Conservation (phyloP, 2,888 invertebrate species). For the Camponotus fellah region DNA sequence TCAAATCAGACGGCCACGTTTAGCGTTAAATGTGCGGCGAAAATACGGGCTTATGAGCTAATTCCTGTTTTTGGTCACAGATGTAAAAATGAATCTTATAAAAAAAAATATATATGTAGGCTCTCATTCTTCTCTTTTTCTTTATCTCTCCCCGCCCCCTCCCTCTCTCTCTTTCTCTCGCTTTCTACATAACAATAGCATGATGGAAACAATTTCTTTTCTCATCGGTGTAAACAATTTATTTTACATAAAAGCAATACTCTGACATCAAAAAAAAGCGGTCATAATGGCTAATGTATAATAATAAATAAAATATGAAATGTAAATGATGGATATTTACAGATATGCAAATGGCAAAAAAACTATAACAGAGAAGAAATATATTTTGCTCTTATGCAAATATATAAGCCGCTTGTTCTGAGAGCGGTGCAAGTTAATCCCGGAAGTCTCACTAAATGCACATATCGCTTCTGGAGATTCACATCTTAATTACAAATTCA, state of each 20-base stretch:
- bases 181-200: slow-evolving; percentile 75
- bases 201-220: slow-evolving; percentile 74
- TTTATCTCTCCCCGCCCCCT: neutral
- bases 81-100: slow-evolving; percentile 73
- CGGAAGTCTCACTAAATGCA: neutral
- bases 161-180: slow-evolving; percentile 28
- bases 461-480: neutral
- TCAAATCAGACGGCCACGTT: slow-evolving; percentile 11
- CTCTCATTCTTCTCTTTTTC: slow-evolving; percentile 49
- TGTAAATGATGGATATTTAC: slow-evolving; percentile 86
- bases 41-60: slow-evolving; percentile 57
- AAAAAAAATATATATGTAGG: slow-evolving; percentile 77
- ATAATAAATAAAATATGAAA: slow-evolving; percentile 85
- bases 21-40: slow-evolving; percentile 11
- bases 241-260: slow-evolving; percentile 84
- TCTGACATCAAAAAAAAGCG: slow-evolving; percentile 80
- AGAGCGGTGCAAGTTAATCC: slow-evolving; percentile 9
- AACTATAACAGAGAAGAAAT: slow-evolving; percentile 82
- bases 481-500: neutral
- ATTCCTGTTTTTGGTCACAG: slow-evolving; percentile 69
- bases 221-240: slow-evolving; percentile 84
- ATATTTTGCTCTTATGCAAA: slow-evolving; percentile 74
- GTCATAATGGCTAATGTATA: slow-evolving; percentile 79
- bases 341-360: slow-evolving; percentile 85
- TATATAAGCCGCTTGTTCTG: slow-evolving; percentile 73